Evolutionary conservation across 1,140 invertebrate genomes (phyloP), one percentile per base, ranked within the genome.

Genomic region (Chrysomallon squamiferum): DNA sequence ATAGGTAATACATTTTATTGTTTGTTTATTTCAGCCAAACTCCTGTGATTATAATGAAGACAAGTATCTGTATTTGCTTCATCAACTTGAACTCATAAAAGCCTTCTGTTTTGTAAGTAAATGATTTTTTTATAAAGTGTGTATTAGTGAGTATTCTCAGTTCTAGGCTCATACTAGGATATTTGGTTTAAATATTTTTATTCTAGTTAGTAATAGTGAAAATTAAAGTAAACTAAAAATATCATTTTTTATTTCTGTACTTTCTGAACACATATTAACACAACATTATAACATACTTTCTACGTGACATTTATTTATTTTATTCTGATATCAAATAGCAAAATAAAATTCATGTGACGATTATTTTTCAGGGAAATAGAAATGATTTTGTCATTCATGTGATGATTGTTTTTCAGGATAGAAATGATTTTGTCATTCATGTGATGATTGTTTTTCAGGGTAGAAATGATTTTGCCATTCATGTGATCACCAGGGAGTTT

Each of bases 401-500:
- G n/a, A n/a, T n/a, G n/a, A n/a, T n/a, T n/a, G n/a, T n/a, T n/a
- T 4, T 47, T 5, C 64, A 85, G 83, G 84, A 84, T 35, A 60
- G 84, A 18, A 86, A 86, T 69, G 82, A 84, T 57, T 83, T 79
- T 59, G 72, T 79, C 41, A 84, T 85, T 20, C 79, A 81, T 72
- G 35, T 38, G 5, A 7, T 38, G 35, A 5, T 38, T 5, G 15
- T 38, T 7, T 11, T 54, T 13, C 65, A 85, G 83, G 84, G 84
- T 38, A 60, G 84, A 15, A 86, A 86, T 69, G 82, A 84, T 57
- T 83, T 79, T 60, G 72, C 80, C 41, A 84, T 85, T 20, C 79
- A 81, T 72, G 76, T 82, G 32, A 84, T 86, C 54, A 86, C 84
- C n/a, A 68, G 79, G 68, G 83, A 85, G 50, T 75, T 82, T 59